Percentiles rank a stretch among this genome's conserved stretches.
phyloP scores from a whole-genome alignment of 2,888 invertebrate genomes.

The Athripsodes cinereus region DNA sequence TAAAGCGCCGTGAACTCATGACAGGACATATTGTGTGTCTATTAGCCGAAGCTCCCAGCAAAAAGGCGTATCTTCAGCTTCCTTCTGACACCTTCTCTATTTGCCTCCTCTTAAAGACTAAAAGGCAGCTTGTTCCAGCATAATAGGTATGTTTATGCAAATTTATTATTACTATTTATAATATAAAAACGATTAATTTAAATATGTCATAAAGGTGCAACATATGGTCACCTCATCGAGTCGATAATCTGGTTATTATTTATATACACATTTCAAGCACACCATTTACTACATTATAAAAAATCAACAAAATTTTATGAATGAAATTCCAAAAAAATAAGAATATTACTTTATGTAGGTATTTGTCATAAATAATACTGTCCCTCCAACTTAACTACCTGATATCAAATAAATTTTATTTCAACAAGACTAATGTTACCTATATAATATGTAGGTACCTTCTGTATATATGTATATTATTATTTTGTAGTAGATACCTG shows the following conservation, averaged over 20 bases:
- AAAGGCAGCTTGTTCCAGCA: too few species aligned
- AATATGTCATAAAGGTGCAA: too few species aligned
- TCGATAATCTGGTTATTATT: background rate
- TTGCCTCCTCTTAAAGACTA: too few species aligned
- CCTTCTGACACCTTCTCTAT: too few species aligned
- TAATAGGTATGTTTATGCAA: too few species aligned
- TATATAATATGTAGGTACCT: background rate
- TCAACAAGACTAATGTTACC: background rate
- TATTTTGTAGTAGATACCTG: background rate
- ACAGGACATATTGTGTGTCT: too few species aligned
- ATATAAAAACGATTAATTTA: too few species aligned
- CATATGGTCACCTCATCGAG: background rate
- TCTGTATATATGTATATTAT: background rate
- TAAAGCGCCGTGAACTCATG: too few species aligned
- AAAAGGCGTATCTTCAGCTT: too few species aligned
- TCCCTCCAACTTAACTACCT: conserved; percentile 21
- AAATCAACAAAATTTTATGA: conserved; percentile 27
- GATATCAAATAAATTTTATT: background rate
- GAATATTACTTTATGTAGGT: conserved; percentile 21
- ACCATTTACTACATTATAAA: conserved; percentile 20
- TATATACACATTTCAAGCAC: conserved; percentile 10
- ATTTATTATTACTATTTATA: too few species aligned
- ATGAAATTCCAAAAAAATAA: conserved; percentile 26
- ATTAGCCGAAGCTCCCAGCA: too few species aligned
- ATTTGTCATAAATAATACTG: conserved; percentile 24